Percentiles rank a stretch among this genome's conserved stretches.
Evolutionary conservation across 2,888 invertebrate species (phyloP).

Genomic region (Platycheirus rosarum): DNA sequence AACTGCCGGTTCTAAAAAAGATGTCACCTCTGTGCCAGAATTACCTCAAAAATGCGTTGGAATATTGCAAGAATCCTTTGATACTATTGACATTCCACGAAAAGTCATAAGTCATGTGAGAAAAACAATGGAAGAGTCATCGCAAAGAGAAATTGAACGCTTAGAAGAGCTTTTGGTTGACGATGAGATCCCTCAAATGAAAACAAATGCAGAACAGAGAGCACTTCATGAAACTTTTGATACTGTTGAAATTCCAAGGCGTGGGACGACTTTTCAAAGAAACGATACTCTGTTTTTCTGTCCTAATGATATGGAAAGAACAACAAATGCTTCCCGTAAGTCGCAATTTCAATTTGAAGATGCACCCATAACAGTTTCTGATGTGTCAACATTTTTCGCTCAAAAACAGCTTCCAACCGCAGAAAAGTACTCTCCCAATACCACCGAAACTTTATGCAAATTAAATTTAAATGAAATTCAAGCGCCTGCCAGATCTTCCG

Average conservation of each 20-base stretch:
- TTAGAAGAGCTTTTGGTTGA: conserved; percentile 31
- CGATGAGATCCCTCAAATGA: conserved; percentile 26
- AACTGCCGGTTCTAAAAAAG: neutral
- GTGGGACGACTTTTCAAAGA: conserved; percentile 47
- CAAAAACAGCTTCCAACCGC: conserved; percentile 4
- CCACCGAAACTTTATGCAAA: conserved; percentile 42
- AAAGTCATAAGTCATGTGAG: neutral
- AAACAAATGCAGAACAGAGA: neutral
- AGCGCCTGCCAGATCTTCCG: conserved; percentile 32
- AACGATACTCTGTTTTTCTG: conserved; percentile 48
- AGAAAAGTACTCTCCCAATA: conserved; percentile 29
- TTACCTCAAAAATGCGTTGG: neutral
- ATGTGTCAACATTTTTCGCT: conserved; percentile 62
- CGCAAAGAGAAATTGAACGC: neutral
- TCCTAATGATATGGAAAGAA: conserved; percentile 36
- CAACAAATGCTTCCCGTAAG: conserved; percentile 35
- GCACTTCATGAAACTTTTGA: conserved; percentile 33
- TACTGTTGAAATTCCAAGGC: conserved; percentile 31
- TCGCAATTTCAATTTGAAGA: conserved; percentile 50
- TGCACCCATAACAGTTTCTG: conserved; percentile 57
- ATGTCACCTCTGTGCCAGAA: neutral
- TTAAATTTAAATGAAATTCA: conserved; percentile 33
- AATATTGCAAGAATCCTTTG: conserved; percentile 5
- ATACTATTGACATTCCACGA: conserved; percentile 24
- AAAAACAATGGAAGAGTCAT: neutral